Conservation (phyloP, 2,888 invertebrate genomes). For the Acronicta aceris region DNA sequence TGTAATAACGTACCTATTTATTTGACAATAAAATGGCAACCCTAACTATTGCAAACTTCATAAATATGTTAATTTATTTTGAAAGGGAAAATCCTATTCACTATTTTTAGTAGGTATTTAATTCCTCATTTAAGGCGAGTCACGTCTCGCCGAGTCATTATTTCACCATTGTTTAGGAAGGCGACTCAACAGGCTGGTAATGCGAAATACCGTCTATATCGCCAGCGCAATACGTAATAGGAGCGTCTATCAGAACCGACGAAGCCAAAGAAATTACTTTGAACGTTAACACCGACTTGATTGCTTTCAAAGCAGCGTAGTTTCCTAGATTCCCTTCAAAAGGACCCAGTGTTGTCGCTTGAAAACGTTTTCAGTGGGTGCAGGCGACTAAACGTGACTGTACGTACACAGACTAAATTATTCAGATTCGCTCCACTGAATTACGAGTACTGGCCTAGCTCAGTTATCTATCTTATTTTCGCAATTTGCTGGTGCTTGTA, state of each 20-base stretch:
- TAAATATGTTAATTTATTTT: slow-evolving; percentile 45
- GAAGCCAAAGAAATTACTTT: slow-evolving; percentile 81
- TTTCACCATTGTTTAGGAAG: slow-evolving; percentile 42
- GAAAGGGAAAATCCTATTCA: slow-evolving; percentile 33
- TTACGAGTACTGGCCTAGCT: slow-evolving; percentile 53
- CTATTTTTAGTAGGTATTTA: slow-evolving; percentile 38
- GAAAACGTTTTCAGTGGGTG: slow-evolving; percentile 71
- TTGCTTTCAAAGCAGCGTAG: slow-evolving; percentile 69
- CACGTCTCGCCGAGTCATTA: slow-evolving; percentile 40
- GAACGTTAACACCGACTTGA: slow-evolving; percentile 79
- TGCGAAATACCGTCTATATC: slow-evolving; percentile 41
- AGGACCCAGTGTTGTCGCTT: slow-evolving; percentile 67
- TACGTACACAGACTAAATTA: slow-evolving; percentile 68
- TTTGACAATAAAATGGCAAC: background rate
- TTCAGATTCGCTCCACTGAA: slow-evolving; percentile 69
- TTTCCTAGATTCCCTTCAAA: slow-evolving; percentile 69
- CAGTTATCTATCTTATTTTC: slow-evolving; percentile 56
- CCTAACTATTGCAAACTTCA: slow-evolving; percentile 23
- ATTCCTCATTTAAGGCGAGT: slow-evolving; percentile 46
- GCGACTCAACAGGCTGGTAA: slow-evolving; percentile 27
- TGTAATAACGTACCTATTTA: too few relatives aligned
- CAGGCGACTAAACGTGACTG: slow-evolving; percentile 71
- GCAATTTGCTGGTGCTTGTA: slow-evolving; percentile 47
- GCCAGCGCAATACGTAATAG: slow-evolving; percentile 56
- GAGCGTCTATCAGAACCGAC: slow-evolving; percentile 57